Evolutionary conservation across 2,888 invertebrate genomes (phyloP).

Genomic region (Eupithecia pulchellata): DNA sequence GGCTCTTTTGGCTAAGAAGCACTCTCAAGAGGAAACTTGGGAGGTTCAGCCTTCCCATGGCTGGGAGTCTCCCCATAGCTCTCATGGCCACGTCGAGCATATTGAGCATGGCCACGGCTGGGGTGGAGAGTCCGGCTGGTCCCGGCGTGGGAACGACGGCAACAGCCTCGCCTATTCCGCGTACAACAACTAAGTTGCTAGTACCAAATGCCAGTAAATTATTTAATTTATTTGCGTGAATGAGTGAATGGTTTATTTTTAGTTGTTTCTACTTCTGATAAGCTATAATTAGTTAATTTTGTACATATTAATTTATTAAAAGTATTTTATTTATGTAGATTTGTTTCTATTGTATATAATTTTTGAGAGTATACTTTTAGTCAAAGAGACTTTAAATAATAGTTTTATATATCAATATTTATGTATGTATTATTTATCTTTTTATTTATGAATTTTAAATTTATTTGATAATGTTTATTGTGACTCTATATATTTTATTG

Average conservation of each 20-base stretch:
- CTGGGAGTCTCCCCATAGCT: conserved; percentile 53
- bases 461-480: not conserved
- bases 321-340: conserved; percentile 41
- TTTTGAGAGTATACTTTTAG: conserved; percentile 25
- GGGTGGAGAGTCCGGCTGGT: conserved; percentile 71
- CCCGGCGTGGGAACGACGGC: conserved; percentile 72
- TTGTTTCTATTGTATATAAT: conserved; percentile 43
- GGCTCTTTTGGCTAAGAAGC: conserved; percentile 73
- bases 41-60: conserved; percentile 54
- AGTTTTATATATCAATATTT: conserved; percentile 31
- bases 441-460: not conserved
- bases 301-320: conserved; percentile 43
- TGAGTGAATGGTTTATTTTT: conserved; percentile 51
- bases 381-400: conserved; percentile 34
- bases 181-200: conserved; percentile 61
- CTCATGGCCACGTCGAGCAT: conserved; percentile 52
- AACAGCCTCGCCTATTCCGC: conserved; percentile 75
- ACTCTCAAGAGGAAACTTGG: conserved; percentile 62
- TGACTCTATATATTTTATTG: conserved; percentile 25
- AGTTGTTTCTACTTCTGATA: conserved; percentile 41
- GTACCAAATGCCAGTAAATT: conserved; percentile 54
- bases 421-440: too few relatives aligned
- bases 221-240: conserved; percentile 50
- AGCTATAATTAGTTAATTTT: conserved; percentile 18
- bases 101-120: conserved; percentile 67